These are phyloP conservation scores for Gymnogyps californianus DNA, from an alignment of 2,113 vertebrate species.

Conservation along the genomic window DNA sequence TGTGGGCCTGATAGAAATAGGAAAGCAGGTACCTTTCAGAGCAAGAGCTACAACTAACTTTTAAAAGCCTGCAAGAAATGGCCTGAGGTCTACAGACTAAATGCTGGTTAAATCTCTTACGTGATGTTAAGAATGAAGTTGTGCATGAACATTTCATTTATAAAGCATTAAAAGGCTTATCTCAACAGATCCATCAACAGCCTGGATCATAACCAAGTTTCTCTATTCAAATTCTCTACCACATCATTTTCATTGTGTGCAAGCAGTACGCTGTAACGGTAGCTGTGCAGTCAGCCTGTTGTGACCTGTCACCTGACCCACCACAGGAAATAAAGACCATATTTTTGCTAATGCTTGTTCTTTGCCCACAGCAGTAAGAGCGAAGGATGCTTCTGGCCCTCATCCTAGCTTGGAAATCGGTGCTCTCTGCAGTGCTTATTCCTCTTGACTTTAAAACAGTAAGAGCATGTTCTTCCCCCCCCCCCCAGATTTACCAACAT, in stretches of 20 bases:
- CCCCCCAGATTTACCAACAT: background rate
- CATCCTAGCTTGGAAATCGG: background rate
- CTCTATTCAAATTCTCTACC: constrained; percentile 11
- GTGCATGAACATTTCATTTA: background rate
- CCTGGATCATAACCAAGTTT: background rate
- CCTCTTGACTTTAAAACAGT: background rate
- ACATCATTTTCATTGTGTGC: background rate
- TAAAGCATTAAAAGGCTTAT: background rate
- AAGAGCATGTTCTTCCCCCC: background rate
- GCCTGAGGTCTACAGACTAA: background rate
- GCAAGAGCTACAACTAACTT: background rate
- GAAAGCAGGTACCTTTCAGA: background rate
- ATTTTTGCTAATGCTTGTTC: background rate
- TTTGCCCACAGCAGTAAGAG: background rate
- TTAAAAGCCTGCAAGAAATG: background rate
- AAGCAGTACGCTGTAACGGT: rapidly evolving
- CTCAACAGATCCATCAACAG: background rate
- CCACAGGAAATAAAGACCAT: background rate
- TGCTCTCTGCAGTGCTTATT: background rate
- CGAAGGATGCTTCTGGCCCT: background rate
- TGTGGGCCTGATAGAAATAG: background rate
- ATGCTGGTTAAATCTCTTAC: background rate
- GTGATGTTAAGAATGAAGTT: background rate
- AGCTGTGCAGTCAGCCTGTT: background rate
- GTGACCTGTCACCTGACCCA: background rate